Evolutionary conservation across 2,888 invertebrate genomes (phyloP).

Genomic region (Oscheius onirici): DNA sequence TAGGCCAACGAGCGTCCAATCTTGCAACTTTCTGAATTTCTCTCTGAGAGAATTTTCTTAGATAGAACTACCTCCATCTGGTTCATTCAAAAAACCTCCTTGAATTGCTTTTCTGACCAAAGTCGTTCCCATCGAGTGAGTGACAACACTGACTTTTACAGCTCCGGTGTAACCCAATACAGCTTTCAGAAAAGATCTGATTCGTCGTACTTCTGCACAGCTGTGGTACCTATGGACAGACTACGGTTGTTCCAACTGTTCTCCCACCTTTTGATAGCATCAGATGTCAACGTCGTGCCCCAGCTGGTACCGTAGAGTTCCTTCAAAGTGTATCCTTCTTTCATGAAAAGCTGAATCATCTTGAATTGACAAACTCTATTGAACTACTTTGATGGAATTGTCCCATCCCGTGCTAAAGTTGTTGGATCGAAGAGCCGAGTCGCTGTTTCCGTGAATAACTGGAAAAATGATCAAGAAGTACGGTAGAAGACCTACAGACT

Average conservation of each 20-base stretch:
- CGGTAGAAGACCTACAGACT: not conserved
- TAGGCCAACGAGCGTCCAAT: slow-evolving; percentile 48
- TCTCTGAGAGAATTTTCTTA: not conserved
- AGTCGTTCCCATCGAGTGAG: slow-evolving; percentile 64
- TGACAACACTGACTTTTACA: slow-evolving; percentile 47
- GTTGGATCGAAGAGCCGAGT: slow-evolving; percentile 4
- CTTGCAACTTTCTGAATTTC: slow-evolving; percentile 38
- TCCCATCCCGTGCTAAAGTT: slow-evolving; percentile 19
- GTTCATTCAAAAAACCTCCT: slow-evolving; percentile 52
- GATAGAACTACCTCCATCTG: slow-evolving; percentile 32
- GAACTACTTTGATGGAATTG: not conserved
- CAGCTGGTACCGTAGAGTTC: slow-evolving; percentile 62
- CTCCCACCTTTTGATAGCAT: slow-evolving; percentile 33
- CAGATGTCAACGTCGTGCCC: slow-evolving; percentile 47
- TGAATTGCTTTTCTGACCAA: slow-evolving; percentile 55
- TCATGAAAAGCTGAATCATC: slow-evolving; percentile 38
- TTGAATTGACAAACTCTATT: too few relatives aligned
- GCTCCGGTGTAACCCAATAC: slow-evolving; percentile 59
- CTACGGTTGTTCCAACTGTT: not conserved
- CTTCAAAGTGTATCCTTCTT: slow-evolving; percentile 43
- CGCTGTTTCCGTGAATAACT: slow-evolving; percentile 18
- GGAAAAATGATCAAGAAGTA: too few relatives aligned
- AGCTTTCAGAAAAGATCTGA: slow-evolving; percentile 55
- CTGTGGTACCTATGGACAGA: slow-evolving; percentile 44
- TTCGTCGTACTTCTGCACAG: slow-evolving; percentile 46